phyloP scores from a whole-genome alignment of 2,113 vertebrate species.

The Nesogale talazaci region DNA sequence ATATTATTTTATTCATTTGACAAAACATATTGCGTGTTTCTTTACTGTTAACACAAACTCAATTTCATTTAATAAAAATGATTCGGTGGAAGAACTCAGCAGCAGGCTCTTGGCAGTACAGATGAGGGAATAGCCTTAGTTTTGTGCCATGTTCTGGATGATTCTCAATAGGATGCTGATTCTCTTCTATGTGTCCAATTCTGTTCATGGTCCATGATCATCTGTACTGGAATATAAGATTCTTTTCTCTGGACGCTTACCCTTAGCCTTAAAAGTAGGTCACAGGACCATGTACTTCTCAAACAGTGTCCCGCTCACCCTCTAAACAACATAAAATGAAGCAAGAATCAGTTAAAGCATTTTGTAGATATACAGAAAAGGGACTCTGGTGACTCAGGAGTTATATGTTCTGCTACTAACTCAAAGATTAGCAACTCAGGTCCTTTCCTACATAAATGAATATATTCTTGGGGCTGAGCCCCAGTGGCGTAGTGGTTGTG shows the following conservation, averaged over 20 bases:
- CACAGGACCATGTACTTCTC: neutral
- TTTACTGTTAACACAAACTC: neutral
- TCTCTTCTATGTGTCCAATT: neutral
- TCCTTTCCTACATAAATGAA: neutral
- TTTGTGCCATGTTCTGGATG: neutral
- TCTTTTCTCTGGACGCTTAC: neutral
- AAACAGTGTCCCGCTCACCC: neutral
- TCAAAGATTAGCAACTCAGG: neutral
- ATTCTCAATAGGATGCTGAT: neutral
- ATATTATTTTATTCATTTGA: neutral
- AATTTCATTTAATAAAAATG: conserved; percentile 1
- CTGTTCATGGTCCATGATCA: neutral
- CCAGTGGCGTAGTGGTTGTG: no score
- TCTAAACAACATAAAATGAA: neutral
- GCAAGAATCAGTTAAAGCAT: neutral
- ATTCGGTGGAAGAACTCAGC: neutral
- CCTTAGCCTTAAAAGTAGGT: neutral
- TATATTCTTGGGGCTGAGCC: neutral
- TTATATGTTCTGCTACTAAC: neutral
- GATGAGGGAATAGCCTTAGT: neutral
- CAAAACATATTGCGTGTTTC: conserved; percentile 10
- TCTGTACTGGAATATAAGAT: neutral
- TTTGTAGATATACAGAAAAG: neutral
- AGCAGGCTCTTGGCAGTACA: neutral
- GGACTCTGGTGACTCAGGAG: neutral